These are phyloP conservation scores for Loris lydekkerianus DNA, from an alignment of 2,797 vertebrate species.

Conservation along the genomic window DNA sequence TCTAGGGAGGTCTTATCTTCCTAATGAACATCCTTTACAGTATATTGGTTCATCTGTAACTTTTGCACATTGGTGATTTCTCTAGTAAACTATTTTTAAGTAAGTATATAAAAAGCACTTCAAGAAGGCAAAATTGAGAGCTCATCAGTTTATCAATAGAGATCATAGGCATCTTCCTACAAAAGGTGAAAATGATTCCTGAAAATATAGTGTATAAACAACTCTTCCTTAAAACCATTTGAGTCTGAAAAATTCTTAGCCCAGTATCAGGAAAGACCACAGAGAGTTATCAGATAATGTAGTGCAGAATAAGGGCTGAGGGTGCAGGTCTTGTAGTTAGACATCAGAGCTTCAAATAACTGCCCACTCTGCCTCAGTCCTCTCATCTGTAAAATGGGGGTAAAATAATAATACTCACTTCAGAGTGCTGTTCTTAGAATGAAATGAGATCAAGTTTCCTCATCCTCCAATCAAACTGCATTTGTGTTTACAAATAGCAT, in stretches of 20 bases:
- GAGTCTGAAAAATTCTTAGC: background rate
- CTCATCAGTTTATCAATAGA: background rate
- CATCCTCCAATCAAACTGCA: slow-evolving; percentile 39
- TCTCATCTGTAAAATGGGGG: slow-evolving; percentile 28
- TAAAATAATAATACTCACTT: background rate
- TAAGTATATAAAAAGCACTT: slow-evolving; percentile 62
- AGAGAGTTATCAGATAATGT: slow-evolving; percentile 19
- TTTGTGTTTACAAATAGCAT: slow-evolving; percentile 46
- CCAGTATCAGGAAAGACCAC: background rate
- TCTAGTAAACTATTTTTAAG: slow-evolving; percentile 77
- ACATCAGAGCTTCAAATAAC: slow-evolving; percentile 6
- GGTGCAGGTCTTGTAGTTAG: background rate
- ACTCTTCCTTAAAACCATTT: slow-evolving; percentile 5
- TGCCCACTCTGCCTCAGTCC: slow-evolving; percentile 3
- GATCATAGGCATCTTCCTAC: background rate
- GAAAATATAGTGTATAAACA: background rate
- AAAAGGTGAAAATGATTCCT: background rate
- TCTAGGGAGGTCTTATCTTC: slow-evolving; percentile 81
- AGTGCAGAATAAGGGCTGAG: background rate
- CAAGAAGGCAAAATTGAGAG: background rate
- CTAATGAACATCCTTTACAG: slow-evolving; percentile 84
- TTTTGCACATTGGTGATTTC: slow-evolving; percentile 73
- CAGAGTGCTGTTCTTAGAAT: background rate
- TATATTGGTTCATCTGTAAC: slow-evolving; percentile 83
- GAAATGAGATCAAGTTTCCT: background rate